Percentiles rank a stretch among this genome's conserved stretches.
phyloP scores from a whole-genome alignment of 2,113 vertebrate genomes.

The Danionella cerebrum region DNA sequence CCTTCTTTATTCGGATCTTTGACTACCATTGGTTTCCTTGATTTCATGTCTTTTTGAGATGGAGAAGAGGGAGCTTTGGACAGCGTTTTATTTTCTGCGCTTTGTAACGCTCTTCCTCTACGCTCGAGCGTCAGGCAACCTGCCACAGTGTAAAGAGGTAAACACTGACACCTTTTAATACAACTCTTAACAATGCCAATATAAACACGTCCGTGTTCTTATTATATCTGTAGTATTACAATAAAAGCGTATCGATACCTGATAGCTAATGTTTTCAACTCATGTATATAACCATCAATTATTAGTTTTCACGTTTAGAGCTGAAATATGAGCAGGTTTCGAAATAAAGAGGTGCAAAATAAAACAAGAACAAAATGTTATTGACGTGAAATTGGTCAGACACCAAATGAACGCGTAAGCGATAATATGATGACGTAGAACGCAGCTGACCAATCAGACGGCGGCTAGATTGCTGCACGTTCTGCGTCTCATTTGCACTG shows the following conservation, averaged over 20 bases:
- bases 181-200: too few species aligned
- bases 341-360: background rate
- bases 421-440: conserved; percentile 31
- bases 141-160: conserved; percentile 35
- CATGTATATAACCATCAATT: too few species aligned
- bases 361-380: background rate
- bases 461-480: background rate
- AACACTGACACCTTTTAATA: background rate
- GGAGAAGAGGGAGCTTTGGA: conserved; percentile 15
- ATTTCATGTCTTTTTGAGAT: background rate
- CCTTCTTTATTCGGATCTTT: background rate
- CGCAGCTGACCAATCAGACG: conserved; percentile 21
- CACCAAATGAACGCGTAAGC: background rate
- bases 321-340: background rate
- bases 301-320: too few species aligned
- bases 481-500: background rate
- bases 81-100: conserved; percentile 11
- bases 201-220: too few species aligned
- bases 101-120: conserved; percentile 22
- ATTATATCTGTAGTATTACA: too few species aligned
- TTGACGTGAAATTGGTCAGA: background rate
- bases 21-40: background rate
- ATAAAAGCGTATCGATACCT: too few species aligned
- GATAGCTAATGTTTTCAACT: too few species aligned
- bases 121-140: conserved; percentile 16